Conservation (phyloP, 2,113 vertebrate genomes). For the Lichenostomus cassidix region DNA sequence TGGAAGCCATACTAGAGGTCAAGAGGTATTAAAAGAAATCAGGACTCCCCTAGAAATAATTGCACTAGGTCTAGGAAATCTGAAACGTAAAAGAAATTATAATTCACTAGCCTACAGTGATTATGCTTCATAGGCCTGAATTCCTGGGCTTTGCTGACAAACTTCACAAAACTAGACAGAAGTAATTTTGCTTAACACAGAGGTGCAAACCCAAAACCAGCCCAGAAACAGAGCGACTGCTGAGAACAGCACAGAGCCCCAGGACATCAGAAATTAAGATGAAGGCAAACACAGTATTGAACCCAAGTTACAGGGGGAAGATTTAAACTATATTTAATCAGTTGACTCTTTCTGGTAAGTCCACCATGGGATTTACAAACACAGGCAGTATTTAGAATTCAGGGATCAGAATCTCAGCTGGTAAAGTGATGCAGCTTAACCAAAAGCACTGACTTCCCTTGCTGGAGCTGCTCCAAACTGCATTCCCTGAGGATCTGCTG, state of each 20-base stretch:
- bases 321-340: not conserved
- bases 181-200: not conserved
- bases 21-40: not conserved
- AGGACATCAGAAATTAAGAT: not conserved
- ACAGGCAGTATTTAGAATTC: not conserved
- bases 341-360: not conserved
- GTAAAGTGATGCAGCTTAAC: not conserved
- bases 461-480: not conserved
- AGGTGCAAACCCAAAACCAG: not conserved
- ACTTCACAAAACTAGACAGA: not conserved
- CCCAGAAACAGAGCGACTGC: not conserved
- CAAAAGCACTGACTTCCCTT: not conserved
- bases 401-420: not conserved
- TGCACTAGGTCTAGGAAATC: not conserved
- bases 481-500: not conserved
- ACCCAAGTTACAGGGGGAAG: not conserved
- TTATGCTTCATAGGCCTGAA: not conserved
- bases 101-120: not conserved
- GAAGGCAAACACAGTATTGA: not conserved
- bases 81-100: not conserved
- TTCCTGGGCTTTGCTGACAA: not conserved
- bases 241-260: not conserved
- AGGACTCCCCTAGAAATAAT: not conserved
- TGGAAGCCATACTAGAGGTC: not conserved
- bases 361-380: not conserved